phyloP scores from a whole-genome alignment of 2,113 vertebrate genomes.

The Toxostoma redivivum region DNA sequence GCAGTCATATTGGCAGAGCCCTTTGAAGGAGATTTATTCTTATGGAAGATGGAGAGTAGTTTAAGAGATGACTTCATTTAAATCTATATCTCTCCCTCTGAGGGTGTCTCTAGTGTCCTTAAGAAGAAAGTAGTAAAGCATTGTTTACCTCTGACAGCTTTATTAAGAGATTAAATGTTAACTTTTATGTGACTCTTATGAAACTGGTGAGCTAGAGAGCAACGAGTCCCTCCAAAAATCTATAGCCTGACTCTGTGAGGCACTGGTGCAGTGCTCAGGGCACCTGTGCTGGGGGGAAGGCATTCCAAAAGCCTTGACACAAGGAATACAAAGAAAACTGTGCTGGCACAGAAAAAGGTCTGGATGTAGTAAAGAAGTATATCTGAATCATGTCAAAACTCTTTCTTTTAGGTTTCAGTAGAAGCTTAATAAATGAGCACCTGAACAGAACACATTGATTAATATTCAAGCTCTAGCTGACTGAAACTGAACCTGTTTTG shows the following conservation, averaged over 20 bases:
- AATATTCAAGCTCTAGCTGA: neutral
- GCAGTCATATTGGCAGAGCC: neutral
- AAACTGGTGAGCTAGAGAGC: neutral
- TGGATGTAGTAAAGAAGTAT: neutral
- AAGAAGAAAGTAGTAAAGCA: neutral
- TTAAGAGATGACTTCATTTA: neutral
- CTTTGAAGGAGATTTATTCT: neutral
- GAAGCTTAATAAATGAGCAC: neutral
- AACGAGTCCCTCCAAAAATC: neutral
- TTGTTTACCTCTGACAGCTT: conserved; percentile 41
- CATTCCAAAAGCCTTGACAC: neutral
- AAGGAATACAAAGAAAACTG: neutral
- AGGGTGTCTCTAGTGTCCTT: neutral
- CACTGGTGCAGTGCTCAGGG: neutral
- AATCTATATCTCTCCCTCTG: neutral
- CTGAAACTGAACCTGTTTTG: neutral
- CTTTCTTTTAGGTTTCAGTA: neutral
- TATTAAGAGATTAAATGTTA: conserved; percentile 38
- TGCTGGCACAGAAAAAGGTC: neutral
- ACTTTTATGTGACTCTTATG: neutral
- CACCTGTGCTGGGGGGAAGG: neutral
- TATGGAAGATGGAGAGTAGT: neutral
- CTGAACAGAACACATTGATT: neutral
- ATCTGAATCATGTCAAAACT: neutral
- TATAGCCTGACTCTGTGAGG: fast-evolving